phyloP scores from a whole-genome alignment of 2,888 invertebrate genomes.

The Habroteleia sp. region DNA sequence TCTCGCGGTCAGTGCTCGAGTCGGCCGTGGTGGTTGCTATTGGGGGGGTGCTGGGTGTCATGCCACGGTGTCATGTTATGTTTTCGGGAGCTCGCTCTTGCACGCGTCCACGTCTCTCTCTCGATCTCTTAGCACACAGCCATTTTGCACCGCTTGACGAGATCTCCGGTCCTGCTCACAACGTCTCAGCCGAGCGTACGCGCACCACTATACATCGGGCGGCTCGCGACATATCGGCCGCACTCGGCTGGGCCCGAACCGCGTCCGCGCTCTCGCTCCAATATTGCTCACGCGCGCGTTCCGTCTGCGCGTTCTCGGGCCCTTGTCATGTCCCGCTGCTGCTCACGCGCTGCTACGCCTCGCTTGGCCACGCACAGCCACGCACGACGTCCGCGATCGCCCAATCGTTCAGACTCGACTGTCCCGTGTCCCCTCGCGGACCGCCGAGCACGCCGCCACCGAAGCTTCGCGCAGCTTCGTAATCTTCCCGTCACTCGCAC shows the following conservation, averaged over 20 bases:
- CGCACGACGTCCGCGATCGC: slow-evolving; percentile 32
- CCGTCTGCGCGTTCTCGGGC: background rate
- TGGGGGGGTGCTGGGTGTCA: slow-evolving; percentile 41
- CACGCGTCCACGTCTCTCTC: slow-evolving; percentile 18
- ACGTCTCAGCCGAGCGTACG: slow-evolving; percentile 28
- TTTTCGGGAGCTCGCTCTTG: slow-evolving; percentile 9
- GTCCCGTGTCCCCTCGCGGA: background rate
- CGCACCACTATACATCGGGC: slow-evolving; percentile 2
- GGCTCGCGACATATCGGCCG: slow-evolving; percentile 28
- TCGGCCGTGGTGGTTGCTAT: slow-evolving; percentile 35
- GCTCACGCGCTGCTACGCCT: slow-evolving; percentile 32
- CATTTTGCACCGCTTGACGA: slow-evolving; percentile 20
- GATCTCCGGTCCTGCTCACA: background rate
- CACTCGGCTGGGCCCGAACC: slow-evolving; percentile 16
- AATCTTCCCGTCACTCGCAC: too few relatives aligned
- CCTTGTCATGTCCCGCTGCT: slow-evolving; percentile 7
- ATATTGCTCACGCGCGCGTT: background rate
- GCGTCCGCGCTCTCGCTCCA: background rate
- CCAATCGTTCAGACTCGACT: slow-evolving; percentile 55
- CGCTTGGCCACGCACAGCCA: slow-evolving; percentile 48
- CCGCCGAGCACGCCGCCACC: background rate
- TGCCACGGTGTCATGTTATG: slow-evolving; percentile 54
- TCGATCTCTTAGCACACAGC: slow-evolving; percentile 29
- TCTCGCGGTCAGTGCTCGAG: slow-evolving; percentile 53
- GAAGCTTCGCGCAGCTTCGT: too few relatives aligned